Conservation (phyloP, 1,140 invertebrate species). For the Lasioglossum albipes region DNA sequence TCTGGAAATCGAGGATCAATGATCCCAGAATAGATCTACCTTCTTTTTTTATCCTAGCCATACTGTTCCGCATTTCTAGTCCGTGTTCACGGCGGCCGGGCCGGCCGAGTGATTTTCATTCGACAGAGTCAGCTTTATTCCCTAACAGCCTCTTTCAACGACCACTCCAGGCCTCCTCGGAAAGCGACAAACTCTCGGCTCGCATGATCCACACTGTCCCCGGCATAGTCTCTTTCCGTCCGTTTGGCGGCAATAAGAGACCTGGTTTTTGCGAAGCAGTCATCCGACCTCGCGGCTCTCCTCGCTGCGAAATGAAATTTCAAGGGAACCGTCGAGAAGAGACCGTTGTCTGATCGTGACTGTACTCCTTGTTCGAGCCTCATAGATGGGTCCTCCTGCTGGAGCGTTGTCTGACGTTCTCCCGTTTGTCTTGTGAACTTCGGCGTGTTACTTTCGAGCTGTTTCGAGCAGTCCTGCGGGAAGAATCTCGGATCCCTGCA, state of each 20-base stretch:
- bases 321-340: background rate
- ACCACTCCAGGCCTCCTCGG: too few relatives aligned
- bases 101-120: constrained; percentile 29
- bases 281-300: too few relatives aligned
- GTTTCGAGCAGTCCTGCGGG: background rate
- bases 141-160: constrained; percentile 3
- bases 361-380: too few relatives aligned
- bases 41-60: background rate
- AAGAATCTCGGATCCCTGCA: background rate
- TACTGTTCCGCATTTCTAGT: constrained; percentile 24
- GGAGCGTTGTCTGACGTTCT: background rate
- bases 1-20: constrained; percentile 17
- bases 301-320: constrained; percentile 36
- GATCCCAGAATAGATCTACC: background rate
- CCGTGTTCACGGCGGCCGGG: constrained; percentile 30
- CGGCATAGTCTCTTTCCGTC: background rate
- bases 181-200: background rate
- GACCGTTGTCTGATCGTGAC: too few relatives aligned
- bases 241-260: constrained; percentile 25
- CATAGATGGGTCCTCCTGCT: too few relatives aligned
- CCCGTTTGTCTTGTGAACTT: constrained; percentile 14
- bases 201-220: constrained; percentile 7
- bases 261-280: constrained; percentile 11
- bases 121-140: constrained; percentile 39
- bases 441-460: background rate